A percentile compares a stretch with the other conserved stretches of the same genome.
These are phyloP conservation scores for Euphydryas editha DNA, from an alignment of 2,888 invertebrate species.

Conservation along the genomic window DNA sequence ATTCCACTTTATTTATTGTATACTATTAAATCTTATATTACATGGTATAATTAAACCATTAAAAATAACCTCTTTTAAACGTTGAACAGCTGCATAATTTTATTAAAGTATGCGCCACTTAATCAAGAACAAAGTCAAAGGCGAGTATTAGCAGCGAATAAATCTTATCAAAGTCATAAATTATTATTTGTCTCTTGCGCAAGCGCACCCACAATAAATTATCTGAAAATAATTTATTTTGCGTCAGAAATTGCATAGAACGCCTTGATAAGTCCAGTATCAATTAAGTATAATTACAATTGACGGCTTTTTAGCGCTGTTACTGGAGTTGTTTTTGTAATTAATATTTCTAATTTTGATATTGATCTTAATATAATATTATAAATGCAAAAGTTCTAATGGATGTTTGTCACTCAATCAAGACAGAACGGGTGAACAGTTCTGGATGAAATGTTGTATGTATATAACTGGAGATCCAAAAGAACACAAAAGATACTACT, in stretches of 20 bases:
- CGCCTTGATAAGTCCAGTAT: conserved; percentile 5
- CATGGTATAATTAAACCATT: too few relatives aligned
- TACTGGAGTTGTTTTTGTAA: not conserved
- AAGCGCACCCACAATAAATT: conserved; percentile 27
- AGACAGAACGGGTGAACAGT: too few relatives aligned
- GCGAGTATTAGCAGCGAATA: conserved; percentile 7
- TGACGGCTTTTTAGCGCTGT: not conserved
- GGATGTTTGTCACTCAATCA: too few relatives aligned
- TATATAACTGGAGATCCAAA: too few relatives aligned
- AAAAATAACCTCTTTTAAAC: too few relatives aligned
- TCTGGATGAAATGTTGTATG: too few relatives aligned
- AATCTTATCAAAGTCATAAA: conserved; percentile 26
- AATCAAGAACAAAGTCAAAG: not conserved
- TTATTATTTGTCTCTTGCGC: conserved; percentile 29
- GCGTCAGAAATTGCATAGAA: conserved; percentile 1
- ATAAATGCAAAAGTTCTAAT: too few relatives aligned
- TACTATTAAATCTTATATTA: too few relatives aligned
- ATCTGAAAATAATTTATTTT: conserved; percentile 20
- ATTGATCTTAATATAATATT: too few relatives aligned
- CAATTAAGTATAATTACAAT: conserved; percentile 9
- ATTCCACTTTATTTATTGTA: too few relatives aligned
- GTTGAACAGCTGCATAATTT: too few relatives aligned
- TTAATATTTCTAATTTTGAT: not conserved
- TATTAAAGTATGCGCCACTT: not conserved
- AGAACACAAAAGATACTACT: too few relatives aligned